Percentiles rank a stretch among this genome's conserved stretches.
Evolutionary conservation across 2,888 invertebrate species (phyloP).

Genomic region (Eristalis intricaria): DNA sequence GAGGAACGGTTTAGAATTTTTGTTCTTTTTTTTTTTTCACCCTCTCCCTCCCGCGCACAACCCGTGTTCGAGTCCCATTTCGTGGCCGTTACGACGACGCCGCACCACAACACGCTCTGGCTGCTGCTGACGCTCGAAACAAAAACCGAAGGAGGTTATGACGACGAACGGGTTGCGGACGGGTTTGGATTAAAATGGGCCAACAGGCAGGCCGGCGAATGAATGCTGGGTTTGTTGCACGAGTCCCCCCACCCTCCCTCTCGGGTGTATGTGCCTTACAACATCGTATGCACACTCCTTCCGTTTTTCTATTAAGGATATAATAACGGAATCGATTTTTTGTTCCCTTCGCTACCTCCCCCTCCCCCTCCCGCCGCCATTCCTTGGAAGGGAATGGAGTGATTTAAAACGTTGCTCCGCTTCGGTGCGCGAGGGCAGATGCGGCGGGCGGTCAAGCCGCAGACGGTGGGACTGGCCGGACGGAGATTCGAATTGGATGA

Average conservation of each 20-base stretch:
- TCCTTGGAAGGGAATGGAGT: constrained; percentile 42
- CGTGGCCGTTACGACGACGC: constrained; percentile 38
- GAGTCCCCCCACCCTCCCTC: not conserved
- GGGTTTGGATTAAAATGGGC: constrained; percentile 26
- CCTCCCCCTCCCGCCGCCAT: no score
- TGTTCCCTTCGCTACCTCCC: not conserved
- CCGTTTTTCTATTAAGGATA: constrained; percentile 44
- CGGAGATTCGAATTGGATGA: not conserved
- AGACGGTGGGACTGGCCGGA: no score
- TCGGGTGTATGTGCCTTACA: constrained; percentile 6
- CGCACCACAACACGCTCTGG: constrained; percentile 8
- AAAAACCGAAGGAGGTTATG: constrained; percentile 41
- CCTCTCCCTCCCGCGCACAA: not conserved
- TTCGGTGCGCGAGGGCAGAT: not conserved
- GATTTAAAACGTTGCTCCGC: constrained; percentile 32
- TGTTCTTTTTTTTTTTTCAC: constrained; percentile 5
- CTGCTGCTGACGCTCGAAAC: constrained; percentile 45
- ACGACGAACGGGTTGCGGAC: constrained; percentile 3
- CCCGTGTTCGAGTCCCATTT: not conserved
- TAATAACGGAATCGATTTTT: constrained; percentile 69
- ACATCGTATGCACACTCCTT: constrained; percentile 50
- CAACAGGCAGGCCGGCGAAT: constrained; percentile 24
- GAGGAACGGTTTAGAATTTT: constrained; percentile 58
- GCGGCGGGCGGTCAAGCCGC: not conserved
- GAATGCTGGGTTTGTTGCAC: constrained; percentile 10